phyloP scores from a whole-genome alignment of 2,113 vertebrate genomes.

The Rafetus swinhoei region DNA sequence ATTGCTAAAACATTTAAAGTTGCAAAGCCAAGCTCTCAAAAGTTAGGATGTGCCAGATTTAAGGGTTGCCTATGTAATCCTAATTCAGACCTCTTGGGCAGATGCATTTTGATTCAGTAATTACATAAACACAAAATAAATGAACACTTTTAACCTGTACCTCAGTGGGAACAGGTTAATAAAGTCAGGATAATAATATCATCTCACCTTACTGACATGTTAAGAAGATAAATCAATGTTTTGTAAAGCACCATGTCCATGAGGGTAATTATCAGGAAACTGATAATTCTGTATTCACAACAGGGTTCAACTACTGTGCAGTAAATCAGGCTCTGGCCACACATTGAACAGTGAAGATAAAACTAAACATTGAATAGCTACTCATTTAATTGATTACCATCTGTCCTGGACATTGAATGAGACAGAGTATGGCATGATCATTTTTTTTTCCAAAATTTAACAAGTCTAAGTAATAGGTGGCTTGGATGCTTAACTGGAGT shows the following conservation, averaged over 20 bases:
- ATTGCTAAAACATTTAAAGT: background rate
- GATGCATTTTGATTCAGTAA: background rate
- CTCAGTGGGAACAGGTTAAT: too few species aligned
- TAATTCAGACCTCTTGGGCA: background rate
- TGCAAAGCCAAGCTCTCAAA: background rate
- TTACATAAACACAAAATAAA: background rate
- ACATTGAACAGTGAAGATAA: background rate
- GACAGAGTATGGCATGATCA: background rate
- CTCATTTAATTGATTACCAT: background rate
- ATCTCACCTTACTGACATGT: background rate
- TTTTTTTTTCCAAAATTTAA: background rate
- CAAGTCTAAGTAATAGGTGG: background rate
- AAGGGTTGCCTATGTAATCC: background rate
- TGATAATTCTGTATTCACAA: background rate
- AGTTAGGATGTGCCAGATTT: background rate
- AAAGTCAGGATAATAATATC: background rate
- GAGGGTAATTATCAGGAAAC: background rate
- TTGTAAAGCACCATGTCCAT: background rate
- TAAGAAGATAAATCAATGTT: background rate
- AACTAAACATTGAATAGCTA: background rate
- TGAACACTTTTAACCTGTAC: background rate
- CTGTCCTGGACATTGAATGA: background rate
- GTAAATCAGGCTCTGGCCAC: background rate
- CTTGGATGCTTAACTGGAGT: background rate
- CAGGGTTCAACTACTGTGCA: background rate